A percentile compares a stretch with the other conserved stretches of the same genome.
Conservation (phyloP, 2,113 vertebrate species). For the Candoia aspera region DNA sequence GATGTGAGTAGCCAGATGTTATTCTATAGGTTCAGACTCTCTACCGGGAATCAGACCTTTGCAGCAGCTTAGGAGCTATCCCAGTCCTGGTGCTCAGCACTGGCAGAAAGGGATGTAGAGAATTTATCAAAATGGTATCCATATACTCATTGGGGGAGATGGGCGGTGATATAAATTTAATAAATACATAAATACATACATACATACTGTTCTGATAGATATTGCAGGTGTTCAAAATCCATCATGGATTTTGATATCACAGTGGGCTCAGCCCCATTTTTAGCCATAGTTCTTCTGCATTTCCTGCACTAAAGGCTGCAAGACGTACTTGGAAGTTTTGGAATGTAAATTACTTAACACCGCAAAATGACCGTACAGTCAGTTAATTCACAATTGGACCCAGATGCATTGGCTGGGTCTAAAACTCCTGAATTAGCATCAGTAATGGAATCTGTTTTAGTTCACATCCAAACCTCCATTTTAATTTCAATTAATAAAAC, state of each 20-base stretch:
- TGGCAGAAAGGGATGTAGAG: not conserved
- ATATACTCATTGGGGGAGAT: too few species aligned
- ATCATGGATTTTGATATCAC: not conserved
- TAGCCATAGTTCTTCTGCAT: not conserved
- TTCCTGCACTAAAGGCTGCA: not conserved
- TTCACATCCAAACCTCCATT: not conserved
- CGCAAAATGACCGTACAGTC: not conserved
- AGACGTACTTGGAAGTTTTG: not conserved
- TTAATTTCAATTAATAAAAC: not conserved
- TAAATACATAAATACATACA: too few species aligned
- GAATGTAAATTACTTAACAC: not conserved
- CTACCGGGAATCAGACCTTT: not conserved
- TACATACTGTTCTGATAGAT: too few species aligned
- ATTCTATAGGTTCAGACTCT: not conserved
- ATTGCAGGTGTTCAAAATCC: not conserved
- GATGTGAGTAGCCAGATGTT: not conserved
- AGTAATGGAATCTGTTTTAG: not conserved
- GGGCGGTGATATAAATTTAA: too few species aligned
- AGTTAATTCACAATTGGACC: not conserved
- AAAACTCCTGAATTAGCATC: not conserved
- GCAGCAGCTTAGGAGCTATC: not conserved
- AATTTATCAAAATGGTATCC: too few species aligned
- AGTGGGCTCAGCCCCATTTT: not conserved
- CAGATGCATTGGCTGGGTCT: not conserved
- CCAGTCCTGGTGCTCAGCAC: not conserved